Percentiles rank a stretch among this genome's conserved stretches.
These are phyloP conservation scores for Spea bombifrons DNA, from an alignment of 2,113 vertebrate species.

Conservation along the genomic window DNA sequence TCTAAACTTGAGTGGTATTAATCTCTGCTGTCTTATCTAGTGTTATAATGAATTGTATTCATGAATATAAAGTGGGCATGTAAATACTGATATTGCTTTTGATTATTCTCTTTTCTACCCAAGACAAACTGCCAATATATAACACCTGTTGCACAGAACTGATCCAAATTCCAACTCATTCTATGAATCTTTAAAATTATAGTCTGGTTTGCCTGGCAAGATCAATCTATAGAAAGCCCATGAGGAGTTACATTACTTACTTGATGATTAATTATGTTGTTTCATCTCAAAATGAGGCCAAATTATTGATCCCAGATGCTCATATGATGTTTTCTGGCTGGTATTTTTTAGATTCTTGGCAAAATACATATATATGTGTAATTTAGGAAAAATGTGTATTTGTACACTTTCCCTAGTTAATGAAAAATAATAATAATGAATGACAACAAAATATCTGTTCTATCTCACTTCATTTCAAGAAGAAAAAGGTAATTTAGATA, in stretches of 20 bases:
- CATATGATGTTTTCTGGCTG: slow-evolving; percentile 32
- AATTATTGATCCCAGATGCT: slow-evolving; percentile 46
- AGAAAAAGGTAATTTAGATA: no score
- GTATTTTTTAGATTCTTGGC: slow-evolving; percentile 13
- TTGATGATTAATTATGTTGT: slow-evolving; percentile 48
- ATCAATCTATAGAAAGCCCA: slow-evolving; percentile 42
- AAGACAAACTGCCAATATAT: slow-evolving; percentile 44
- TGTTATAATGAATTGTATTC: slow-evolving; percentile 41
- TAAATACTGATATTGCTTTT: slow-evolving; percentile 39
- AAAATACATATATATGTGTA: slow-evolving; percentile 21
- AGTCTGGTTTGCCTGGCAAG: slow-evolving; percentile 44
- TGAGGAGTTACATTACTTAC: slow-evolving; percentile 44
- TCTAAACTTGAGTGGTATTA: slow-evolving; percentile 35
- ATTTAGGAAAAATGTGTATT: slow-evolving; percentile 27
- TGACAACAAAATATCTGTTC: slow-evolving; percentile 1
- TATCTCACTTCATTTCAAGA: no score
- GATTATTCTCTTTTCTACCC: slow-evolving; percentile 42
- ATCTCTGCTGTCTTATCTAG: slow-evolving; percentile 34
- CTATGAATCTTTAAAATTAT: slow-evolving; percentile 43
- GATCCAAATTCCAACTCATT: slow-evolving; percentile 35
- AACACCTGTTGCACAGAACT: slow-evolving; percentile 37
- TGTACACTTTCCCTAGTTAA: slow-evolving; percentile 7
- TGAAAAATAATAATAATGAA: not conserved
- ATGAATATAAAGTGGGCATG: slow-evolving; percentile 46
- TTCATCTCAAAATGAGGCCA: slow-evolving; percentile 25